Evolutionary conservation across 2,797 vertebrate species (phyloP).

Genomic region (Neosilurus mollespiculum): DNA sequence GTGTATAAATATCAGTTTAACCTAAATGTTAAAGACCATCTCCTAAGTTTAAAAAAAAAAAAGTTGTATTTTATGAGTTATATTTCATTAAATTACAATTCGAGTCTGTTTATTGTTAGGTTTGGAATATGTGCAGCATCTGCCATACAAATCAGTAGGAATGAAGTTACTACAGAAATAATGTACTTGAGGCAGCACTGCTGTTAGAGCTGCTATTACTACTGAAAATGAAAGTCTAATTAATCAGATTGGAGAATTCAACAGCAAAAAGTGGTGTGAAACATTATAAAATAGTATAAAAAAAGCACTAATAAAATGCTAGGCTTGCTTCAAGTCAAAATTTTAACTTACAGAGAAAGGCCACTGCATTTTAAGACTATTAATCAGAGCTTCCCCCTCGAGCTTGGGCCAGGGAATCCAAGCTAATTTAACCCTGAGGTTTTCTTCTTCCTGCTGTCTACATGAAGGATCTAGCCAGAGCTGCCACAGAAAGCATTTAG

Average conservation of each 20-base stretch:
- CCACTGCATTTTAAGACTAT: neutral
- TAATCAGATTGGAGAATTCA: neutral
- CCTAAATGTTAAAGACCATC: neutral
- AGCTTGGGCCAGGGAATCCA: neutral
- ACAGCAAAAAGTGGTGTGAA: neutral
- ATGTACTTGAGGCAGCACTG: neutral
- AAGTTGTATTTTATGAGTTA: no score
- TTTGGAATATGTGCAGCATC: neutral
- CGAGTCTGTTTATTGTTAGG: neutral
- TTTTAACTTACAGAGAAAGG: neutral
- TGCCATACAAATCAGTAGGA: neutral
- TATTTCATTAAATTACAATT: neutral
- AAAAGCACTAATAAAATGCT: neutral
- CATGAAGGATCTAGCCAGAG: slow-evolving; percentile 26
- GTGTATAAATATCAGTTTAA: no score
- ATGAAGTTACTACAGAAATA: neutral
- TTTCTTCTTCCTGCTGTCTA: slow-evolving; percentile 34
- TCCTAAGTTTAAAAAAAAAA: neutral
- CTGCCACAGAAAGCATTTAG: slow-evolving; percentile 55
- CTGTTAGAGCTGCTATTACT: neutral
- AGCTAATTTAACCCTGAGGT: slow-evolving; percentile 15
- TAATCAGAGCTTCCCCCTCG: slow-evolving; percentile 1
- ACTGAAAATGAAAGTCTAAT: neutral
- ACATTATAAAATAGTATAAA: neutral
- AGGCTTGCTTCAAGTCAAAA: slow-evolving; percentile 2